Evolutionary conservation across 2,888 invertebrate genomes (phyloP), one percentile per base, ranked within the genome.

Genomic region (Perizoma affinitatum): DNA sequence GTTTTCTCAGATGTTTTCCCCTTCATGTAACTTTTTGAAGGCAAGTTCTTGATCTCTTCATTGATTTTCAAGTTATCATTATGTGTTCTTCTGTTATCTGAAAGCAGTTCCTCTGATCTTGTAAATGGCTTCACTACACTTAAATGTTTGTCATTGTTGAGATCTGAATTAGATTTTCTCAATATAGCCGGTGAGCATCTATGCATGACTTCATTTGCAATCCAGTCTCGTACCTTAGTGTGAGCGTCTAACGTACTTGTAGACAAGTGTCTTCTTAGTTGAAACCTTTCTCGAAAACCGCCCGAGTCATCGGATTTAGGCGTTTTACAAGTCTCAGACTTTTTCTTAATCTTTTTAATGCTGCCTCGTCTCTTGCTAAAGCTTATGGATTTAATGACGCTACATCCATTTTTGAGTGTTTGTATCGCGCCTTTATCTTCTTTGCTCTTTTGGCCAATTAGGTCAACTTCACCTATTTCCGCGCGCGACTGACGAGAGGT

Each of bases 141-240:
- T 33, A 82, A 69, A 9, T 77, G 70, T 65, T 88, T 88, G 36
- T 86, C 85, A 47, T 74, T 79, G 66, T 82, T 82, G 38, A 88
- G 67, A 65, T 90, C 89, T 4, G 82, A 82, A 68, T 87, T 88
- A 2, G 90, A 90, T 74, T 94, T 94, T 68, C 94, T 88, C 10
- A 95, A 78, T 78, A 95, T 94, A 63, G 93, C 93, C 0, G 96
- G 96, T 52, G 95, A 95, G 73, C 95, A 95, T 78, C 95, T 94
- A 70, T 95, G 94, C 74, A 95, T 95, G 41, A 96, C 95, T 82
- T 96, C 96, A 67, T 96, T 95, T 0, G 96, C 94, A 71, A 97
- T 97, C 97, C 97, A 97, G 72, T 97, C 96, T 65, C 95, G 93
- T 0, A 97, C 97, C 93, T 97, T 97, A 9, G 96, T 96, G 77